Conservation (phyloP, 2,888 invertebrate species). For the Diarsia brunnea region DNA sequence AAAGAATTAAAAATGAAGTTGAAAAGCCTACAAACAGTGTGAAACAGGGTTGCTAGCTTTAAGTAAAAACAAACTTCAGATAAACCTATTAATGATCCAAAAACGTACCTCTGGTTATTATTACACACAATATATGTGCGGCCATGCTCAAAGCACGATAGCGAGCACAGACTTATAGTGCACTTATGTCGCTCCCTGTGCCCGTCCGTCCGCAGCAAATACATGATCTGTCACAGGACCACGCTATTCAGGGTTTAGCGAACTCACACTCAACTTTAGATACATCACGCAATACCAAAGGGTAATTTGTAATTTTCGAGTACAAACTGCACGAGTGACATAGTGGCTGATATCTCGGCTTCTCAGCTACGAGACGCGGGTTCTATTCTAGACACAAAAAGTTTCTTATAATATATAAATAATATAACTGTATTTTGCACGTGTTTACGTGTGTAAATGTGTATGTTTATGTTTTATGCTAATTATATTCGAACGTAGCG, state of each 20-base stretch:
- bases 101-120: not conserved
- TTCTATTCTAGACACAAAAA: not conserved
- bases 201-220: slow-evolving; percentile 21
- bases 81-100: not conserved
- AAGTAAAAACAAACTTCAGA: not conserved
- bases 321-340: not conserved
- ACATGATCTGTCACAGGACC: not conserved
- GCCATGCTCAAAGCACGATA: slow-evolving; percentile 14
- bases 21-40: not conserved
- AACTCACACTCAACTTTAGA: slow-evolving; percentile 5
- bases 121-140: slow-evolving; percentile 26
- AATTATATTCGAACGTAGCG: not conserved
- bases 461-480: not conserved
- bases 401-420: too few species aligned
- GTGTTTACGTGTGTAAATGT: too few species aligned
- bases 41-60: not conserved
- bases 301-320: not conserved
- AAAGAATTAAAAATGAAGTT: too few species aligned
- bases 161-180: slow-evolving; percentile 5
- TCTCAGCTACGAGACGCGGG: not conserved
- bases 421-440: too few species aligned
- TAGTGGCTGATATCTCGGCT: not conserved
- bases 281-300: slow-evolving; percentile 9
- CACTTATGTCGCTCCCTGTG: not conserved
- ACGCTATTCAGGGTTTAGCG: slow-evolving; percentile 11